Evolutionary conservation across 1,140 invertebrate genomes (phyloP).

Genomic region (Doryteuthis pealeii): DNA sequence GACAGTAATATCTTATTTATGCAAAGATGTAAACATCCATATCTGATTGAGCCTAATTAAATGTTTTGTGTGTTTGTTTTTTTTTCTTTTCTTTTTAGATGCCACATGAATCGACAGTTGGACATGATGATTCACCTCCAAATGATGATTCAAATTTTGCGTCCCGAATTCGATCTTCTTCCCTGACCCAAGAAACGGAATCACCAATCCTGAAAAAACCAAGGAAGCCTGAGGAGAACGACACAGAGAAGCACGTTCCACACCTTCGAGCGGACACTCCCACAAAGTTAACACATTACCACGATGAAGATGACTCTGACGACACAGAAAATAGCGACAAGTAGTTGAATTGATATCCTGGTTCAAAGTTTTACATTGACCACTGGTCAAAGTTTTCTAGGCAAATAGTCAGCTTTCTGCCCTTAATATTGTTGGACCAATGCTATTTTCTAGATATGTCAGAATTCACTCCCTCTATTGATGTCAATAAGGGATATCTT

Average conservation of each 20-base stretch:
- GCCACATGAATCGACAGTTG: constrained; percentile 97
- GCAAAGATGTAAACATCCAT: no score
- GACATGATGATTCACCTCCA: constrained; percentile 70
- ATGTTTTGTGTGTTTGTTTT: background rate
- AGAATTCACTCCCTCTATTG: no score
- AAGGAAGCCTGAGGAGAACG: constrained; percentile 12
- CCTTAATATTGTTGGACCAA: no score
- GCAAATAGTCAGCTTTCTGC: no score
- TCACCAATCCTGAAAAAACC: constrained; percentile 15
- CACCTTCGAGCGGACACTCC: constrained; percentile 85
- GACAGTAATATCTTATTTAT: no score
- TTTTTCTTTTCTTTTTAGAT: constrained; percentile 65
- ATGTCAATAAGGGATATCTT: no score
- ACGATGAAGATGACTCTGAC: constrained; percentile 82
- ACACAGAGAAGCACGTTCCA: constrained; percentile 63
- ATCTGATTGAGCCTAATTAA: background rate
- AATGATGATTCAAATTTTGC: constrained; percentile 14
- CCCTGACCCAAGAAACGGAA: background rate
- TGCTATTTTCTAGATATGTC: no score
- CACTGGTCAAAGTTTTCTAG: no score
- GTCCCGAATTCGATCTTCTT: constrained; percentile 1
- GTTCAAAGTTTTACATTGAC: no score
- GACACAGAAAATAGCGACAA: no score
- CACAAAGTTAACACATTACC: constrained; percentile 83
- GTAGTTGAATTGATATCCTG: no score